Conservation (phyloP, 2,888 invertebrate genomes). For the Balanococcus diminutus region DNA sequence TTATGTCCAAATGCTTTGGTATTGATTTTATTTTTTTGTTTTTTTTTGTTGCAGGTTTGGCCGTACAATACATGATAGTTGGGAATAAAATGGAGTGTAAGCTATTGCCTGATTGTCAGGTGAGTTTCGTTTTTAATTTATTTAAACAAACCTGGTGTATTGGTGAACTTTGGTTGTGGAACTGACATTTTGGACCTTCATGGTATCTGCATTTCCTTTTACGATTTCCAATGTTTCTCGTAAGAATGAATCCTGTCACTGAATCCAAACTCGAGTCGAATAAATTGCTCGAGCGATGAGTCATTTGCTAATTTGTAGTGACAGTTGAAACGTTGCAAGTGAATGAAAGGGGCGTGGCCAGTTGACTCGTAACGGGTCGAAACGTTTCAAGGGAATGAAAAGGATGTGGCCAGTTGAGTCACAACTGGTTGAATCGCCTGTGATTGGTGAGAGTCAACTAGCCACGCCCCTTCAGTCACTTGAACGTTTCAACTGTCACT, state of each 20-base stretch:
- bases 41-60: neutral
- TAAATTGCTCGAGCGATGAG: no score
- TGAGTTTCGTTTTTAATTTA: neutral
- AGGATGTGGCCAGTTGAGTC: neutral
- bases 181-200: neutral
- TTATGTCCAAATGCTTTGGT: neutral
- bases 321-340: neutral
- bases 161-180: constrained; percentile 24
- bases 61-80: neutral
- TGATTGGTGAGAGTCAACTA: neutral
- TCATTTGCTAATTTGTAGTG: no score
- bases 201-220: neutral
- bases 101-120: constrained; percentile 6
- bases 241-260: neutral
- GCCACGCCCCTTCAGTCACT: neutral
- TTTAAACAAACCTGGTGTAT: neutral
- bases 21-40: neutral
- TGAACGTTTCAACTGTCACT: neutral
- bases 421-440: neutral
- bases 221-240: neutral
- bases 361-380: neutral
- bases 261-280: no score
- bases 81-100: constrained; percentile 19
- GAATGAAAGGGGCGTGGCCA: neutral
- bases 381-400: neutral